Base-by-base conservation (phyloP, 2,888 invertebrate genomes). In the Mythimna lalbum region DNA sequence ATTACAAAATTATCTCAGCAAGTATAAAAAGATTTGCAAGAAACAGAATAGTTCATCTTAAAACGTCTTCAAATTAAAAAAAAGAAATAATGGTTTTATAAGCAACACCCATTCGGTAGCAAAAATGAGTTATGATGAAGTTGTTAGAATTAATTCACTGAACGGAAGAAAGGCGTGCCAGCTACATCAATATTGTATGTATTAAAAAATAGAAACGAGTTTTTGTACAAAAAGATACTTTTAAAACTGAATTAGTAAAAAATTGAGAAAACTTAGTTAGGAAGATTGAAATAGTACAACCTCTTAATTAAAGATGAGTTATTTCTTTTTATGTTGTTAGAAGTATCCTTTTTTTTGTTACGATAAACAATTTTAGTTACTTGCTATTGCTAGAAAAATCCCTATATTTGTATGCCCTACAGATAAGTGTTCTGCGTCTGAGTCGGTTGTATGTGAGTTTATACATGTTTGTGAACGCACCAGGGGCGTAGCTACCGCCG, bases 71-170 rank as follows among this genome's bases (percentile, higher is more conserved):
- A 4, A 76, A 52, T 61, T 64, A 61, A 50, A 85, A 89, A 69
- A 89, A 86, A 87, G 90, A 90, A 93, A 93, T 93, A 93, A 93
- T 90, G 89, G 89, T 86, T 87, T 73, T 92, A 87, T 90, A 77
- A 89, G 69, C 76, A 87, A 88, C 93, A 88, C 91, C 91, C 92
- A 89, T 88, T 87, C 94, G 79, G 94, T 93, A 94, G 94, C 88
- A 73, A 50, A 73, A 81, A 91, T 93, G 90, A 93, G 87, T 86
- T 89, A 93, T 92, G 84, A 89, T 86, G 86, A 86, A 89, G 87
- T 88, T 88, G 90, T 91, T 89, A 88, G 81, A 92, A 91, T 92
- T 91, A 89, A 92, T 92, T 77, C 77, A 60, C 47, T 67, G 74
- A 88, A 82, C 88, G 92, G 90, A 89, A 88, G 73, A 75, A 70